A percentile compares a stretch with the other conserved stretches of the same genome.
phyloP scores from a whole-genome alignment of 1,140 invertebrate species.

The Parasteatoda tepidariorum region DNA sequence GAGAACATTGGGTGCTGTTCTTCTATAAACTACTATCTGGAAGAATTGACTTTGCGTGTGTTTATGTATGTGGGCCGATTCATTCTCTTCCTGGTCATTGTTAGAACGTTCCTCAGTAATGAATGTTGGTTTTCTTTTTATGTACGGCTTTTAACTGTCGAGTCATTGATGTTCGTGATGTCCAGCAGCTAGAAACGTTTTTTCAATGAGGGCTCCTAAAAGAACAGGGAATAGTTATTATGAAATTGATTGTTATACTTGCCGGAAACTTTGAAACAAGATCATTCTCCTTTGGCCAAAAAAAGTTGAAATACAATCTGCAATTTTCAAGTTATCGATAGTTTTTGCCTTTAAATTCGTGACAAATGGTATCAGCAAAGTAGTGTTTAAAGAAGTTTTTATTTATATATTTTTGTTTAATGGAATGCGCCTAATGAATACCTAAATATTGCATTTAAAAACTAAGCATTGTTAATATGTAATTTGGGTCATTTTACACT shows the following conservation, averaged over 20 bases:
- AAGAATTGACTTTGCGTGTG: slow-evolving; percentile 19
- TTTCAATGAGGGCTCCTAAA: background rate
- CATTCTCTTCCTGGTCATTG: slow-evolving; percentile 51
- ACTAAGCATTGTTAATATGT: too few relatives aligned
- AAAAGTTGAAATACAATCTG: too few relatives aligned
- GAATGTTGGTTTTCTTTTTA: slow-evolving; percentile 16
- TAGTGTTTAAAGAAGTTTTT: too few relatives aligned
- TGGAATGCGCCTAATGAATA: too few relatives aligned
- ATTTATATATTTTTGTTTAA: too few relatives aligned
- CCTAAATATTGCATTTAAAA: too few relatives aligned
- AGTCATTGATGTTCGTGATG: slow-evolving; percentile 32
- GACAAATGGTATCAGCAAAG: too few relatives aligned
- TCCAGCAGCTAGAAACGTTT: background rate
- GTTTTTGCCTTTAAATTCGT: too few relatives aligned
- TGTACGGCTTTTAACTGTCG: background rate
- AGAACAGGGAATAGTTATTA: background rate
- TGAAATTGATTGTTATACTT: background rate
- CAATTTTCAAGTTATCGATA: too few relatives aligned
- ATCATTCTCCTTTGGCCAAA: too few relatives aligned
- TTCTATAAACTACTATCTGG: background rate
- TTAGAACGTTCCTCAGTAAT: slow-evolving; percentile 32
- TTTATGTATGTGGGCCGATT: slow-evolving; percentile 16
- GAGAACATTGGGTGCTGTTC: background rate
- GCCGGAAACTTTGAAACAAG: background rate
- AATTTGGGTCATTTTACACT: too few relatives aligned